phyloP scores from a whole-genome alignment of 2,797 vertebrate genomes.

The Cephalopachus bancanus region DNA sequence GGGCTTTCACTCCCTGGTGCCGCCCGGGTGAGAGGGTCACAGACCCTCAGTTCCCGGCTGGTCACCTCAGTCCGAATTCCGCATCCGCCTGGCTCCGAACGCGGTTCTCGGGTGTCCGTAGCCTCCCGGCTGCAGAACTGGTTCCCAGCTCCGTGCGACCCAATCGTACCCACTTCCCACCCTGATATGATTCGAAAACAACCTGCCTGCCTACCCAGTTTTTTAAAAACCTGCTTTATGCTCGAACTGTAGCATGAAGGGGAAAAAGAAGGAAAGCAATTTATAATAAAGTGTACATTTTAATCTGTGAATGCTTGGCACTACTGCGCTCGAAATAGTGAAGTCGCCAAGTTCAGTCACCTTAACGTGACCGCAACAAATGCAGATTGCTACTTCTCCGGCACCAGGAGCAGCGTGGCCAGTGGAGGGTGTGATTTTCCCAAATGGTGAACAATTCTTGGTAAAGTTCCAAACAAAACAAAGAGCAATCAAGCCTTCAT shows the following conservation, averaged over 20 bases:
- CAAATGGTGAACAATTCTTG: background rate
- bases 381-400: background rate
- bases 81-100: background rate
- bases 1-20: background rate
- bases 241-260: background rate
- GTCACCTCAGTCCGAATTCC: fast-evolving
- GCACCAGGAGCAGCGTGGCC: background rate
- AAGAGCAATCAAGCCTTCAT: background rate
- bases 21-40: background rate
- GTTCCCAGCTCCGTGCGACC: background rate
- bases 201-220: background rate
- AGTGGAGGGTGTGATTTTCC: background rate
- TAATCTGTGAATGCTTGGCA: background rate
- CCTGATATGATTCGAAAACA: background rate
- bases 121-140: fast-evolving
- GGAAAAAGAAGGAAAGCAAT: background rate
- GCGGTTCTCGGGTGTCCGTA: fast-evolving
- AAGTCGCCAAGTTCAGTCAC: background rate
- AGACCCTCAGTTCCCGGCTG: fast-evolving
- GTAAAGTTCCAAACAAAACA: background rate
- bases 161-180: fast-evolving
- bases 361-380: fast-evolving
- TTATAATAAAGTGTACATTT: background rate
- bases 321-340: too few relatives aligned
- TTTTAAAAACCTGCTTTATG: too few relatives aligned